Base-by-base conservation (phyloP, 2,113 vertebrate species). In the Propithecus coquereli region DNA sequence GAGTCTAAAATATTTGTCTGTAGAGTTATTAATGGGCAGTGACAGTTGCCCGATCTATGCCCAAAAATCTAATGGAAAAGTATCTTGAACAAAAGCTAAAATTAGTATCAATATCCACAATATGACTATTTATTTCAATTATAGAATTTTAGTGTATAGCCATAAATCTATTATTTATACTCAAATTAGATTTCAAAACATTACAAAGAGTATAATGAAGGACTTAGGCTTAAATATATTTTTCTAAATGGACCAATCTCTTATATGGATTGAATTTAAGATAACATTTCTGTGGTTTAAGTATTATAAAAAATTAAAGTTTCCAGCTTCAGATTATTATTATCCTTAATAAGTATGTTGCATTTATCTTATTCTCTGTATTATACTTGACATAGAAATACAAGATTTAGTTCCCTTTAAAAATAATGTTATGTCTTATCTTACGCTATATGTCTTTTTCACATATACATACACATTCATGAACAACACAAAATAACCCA, bases 201-300 rank as follows among this genome's bases (percentile, higher is more conserved):
- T 97, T 95, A 96, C 87, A 96, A 97, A 84, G 81, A 87, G 13
- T 57, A 61, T 27, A n/a, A 65, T 97, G 93, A 98, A 98, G 95
- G 94, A 96, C 91, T 97, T 86, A 97, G 77, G 43, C 81, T 94
- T 91, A 92, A 98, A 97, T 97, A 83, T 92, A 93, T 93, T 98
- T 97, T 96, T 84, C 86, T 90, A 97, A 98, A 96, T 91, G 87
- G 57, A 95, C 71, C 79, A 71, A 0, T 40, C 0, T 97, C 95
- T 97, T 93, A 25, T 20, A 91, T 74, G 87, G 59, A 83, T 77
- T 7, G 9, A 93, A 89, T 73, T 87, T 79, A 87, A 83, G 86
- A 95, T 98, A 95, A 85, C 34, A 90, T 94, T 97, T 97, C 50
- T 95, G 20, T 59, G 66, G 80, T 27, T 30, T 92, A 97, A 97